Evolutionary conservation across 2,797 vertebrate genomes (phyloP).

Genomic region (Furcifer pardalis): DNA sequence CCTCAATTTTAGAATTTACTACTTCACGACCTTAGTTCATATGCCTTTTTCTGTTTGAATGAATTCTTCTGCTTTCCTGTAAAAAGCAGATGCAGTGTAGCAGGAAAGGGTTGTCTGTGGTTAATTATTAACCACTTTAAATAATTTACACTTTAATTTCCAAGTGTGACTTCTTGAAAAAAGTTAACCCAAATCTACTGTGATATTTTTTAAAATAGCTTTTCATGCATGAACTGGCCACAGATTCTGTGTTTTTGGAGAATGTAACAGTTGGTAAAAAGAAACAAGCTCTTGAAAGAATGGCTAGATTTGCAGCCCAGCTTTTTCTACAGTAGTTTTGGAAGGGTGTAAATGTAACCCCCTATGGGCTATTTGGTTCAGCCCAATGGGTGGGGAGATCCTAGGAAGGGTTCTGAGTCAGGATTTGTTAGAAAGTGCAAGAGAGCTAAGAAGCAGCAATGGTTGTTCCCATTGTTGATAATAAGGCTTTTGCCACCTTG

Average conservation of each 20-base stretch:
- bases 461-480: too few relatives aligned
- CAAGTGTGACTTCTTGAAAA: neutral
- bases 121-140: slow-evolving; percentile 36
- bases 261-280: slow-evolving; percentile 21
- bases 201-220: neutral
- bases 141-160: slow-evolving; percentile 34
- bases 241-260: neutral
- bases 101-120: neutral
- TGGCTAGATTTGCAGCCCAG: neutral
- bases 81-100: neutral
- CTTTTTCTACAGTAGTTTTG: slow-evolving; percentile 1
- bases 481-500: too few relatives aligned
- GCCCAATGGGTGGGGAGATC: too few relatives aligned
- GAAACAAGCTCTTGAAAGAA: slow-evolving; percentile 46
- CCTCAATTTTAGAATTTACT: too few relatives aligned
- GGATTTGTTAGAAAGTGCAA: too few relatives aligned
- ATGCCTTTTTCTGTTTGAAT: neutral
- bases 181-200: neutral
- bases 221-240: neutral
- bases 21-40: too few relatives aligned
- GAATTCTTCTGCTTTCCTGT: neutral
- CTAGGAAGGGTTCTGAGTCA: too few relatives aligned
- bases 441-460: too few relatives aligned
- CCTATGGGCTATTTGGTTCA: too few relatives aligned
- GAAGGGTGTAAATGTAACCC: neutral